Conservation (phyloP, 2,797 vertebrate species). For the Luscinia luscinia region DNA sequence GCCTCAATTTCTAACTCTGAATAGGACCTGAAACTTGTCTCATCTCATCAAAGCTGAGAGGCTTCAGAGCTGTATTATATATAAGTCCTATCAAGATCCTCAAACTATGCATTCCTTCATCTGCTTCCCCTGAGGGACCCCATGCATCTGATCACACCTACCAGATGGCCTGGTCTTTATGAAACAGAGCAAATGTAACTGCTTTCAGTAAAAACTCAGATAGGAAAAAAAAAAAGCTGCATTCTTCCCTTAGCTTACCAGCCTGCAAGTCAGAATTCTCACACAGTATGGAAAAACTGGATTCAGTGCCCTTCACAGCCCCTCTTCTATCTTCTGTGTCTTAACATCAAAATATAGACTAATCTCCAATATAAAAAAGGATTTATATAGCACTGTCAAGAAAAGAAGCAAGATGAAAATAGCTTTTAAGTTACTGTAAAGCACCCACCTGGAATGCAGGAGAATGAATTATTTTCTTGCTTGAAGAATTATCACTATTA, state of each 20-base stretch:
- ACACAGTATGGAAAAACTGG: neutral
- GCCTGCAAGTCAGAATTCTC: neutral
- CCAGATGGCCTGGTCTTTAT: conserved; percentile 40
- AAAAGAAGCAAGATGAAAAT: neutral
- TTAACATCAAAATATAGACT: neutral
- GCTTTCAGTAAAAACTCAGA: conserved; percentile 8
- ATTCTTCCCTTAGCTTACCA: neutral
- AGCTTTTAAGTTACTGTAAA: neutral
- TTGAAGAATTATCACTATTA: neutral
- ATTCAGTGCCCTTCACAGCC: neutral
- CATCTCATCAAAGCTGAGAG: conserved; percentile 17
- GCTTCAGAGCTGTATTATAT: conserved; percentile 14
- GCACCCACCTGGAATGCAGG: neutral
- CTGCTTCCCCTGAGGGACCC: neutral
- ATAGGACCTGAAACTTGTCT: neutral
- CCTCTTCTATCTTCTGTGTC: neutral
- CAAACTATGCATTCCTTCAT: conserved; percentile 24
- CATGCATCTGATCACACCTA: neutral
- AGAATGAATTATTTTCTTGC: neutral
- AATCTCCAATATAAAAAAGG: neutral
- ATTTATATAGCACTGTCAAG: neutral
- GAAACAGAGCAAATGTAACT: neutral
- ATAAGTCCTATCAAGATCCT: conserved; percentile 17
- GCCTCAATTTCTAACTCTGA: neutral
- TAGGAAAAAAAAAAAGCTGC: neutral